These are phyloP conservation scores for Potamarius usumacintae DNA, from an alignment of 2,113 vertebrate species.

Conservation along the genomic window DNA sequence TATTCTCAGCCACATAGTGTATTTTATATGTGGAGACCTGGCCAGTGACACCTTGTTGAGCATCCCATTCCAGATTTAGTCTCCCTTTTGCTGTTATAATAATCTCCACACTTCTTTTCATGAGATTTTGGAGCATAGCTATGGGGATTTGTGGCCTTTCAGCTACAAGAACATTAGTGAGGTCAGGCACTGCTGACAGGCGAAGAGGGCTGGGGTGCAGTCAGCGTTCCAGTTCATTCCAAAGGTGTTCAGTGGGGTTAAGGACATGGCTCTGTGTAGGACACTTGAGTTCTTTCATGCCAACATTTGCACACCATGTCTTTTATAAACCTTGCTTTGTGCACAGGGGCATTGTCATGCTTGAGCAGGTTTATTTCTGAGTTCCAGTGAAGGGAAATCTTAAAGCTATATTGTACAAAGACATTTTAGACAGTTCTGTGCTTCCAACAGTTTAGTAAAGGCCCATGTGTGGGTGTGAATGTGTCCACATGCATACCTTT, in stretches of 20 bases:
- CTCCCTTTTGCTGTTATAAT: too few relatives aligned
- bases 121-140: too few relatives aligned
- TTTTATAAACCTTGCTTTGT: not conserved
- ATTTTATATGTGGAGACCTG: not conserved
- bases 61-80: not conserved
- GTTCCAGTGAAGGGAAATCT: not conserved
- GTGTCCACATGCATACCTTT: too few relatives aligned
- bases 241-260: not conserved
- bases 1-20: not conserved
- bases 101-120: too few relatives aligned
- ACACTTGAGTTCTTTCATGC: too few relatives aligned
- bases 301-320: not conserved
- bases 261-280: not conserved
- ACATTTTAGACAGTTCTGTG: not conserved
- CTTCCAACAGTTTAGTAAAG: too few relatives aligned
- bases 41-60: not conserved
- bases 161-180: too few relatives aligned
- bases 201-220: too few relatives aligned
- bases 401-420: not conserved
- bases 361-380: not conserved
- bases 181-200: too few relatives aligned
- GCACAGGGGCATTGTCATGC: not conserved
- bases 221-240: not conserved
- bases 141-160: too few relatives aligned
- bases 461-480: too few relatives aligned